These are phyloP conservation scores for Drosophila pseudotakahashii DNA, from an alignment of 2,888 invertebrate genomes.

Conservation along the genomic window DNA sequence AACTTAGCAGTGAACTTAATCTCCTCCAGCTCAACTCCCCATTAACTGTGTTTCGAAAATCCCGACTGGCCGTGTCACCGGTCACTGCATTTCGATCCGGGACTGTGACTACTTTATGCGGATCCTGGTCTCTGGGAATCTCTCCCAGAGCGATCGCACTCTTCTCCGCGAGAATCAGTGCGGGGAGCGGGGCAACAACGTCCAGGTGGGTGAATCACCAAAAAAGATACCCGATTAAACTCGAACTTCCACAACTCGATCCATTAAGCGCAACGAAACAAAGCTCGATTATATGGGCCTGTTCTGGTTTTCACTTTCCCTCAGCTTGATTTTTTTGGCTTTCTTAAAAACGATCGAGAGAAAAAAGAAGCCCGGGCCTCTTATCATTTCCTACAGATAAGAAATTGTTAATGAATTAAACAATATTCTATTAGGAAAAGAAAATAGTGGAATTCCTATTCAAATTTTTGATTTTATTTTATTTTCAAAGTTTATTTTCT, in stretches of 20 bases:
- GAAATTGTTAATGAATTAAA: not conserved
- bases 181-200: constrained; percentile 5
- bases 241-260: constrained; percentile 4
- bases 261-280: too few species aligned
- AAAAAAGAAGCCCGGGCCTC: not conserved
- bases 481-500: not conserved
- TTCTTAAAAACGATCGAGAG: not conserved
- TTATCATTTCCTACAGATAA: not conserved
- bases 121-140: constrained; percentile 28
- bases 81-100: constrained; percentile 50
- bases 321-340: not conserved
- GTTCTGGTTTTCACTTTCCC: constrained; percentile 15
- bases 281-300: not conserved
- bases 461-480: not conserved
- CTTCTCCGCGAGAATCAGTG: constrained; percentile 63
- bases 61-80: constrained; percentile 25
- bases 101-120: constrained; percentile 62
- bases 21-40: constrained; percentile 42
- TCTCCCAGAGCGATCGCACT: constrained; percentile 45
- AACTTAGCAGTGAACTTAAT: constrained; percentile 19
- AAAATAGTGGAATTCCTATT: not conserved
- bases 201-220: constrained; percentile 45
- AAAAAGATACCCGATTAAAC: not conserved
- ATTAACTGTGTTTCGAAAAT: constrained; percentile 43
- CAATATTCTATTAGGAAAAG: not conserved